Base-by-base conservation (phyloP, 2,888 invertebrate genomes). In the Phyllotreta cruciferae region DNA sequence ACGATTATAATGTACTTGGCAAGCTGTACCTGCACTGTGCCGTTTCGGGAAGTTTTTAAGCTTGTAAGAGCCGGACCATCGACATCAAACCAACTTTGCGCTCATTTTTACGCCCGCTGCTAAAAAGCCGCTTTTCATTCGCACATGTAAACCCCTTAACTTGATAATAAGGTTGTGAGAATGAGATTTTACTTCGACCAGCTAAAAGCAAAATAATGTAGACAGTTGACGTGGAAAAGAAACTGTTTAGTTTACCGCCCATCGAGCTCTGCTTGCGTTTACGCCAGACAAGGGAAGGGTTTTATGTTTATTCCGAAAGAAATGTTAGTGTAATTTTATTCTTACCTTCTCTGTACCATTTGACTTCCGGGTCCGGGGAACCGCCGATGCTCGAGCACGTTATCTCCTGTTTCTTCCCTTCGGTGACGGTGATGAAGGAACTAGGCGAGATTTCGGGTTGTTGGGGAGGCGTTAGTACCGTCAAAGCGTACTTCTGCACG, bases 311-410 rank as follows among this genome's bases (percentile, higher is more conserved):
- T 41, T 41, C 41, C 3, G 9, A 34, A 24, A 39, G 10, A 41
- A 50, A 44, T 45, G 8, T 14, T 10, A 8, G 24, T 4, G 24
- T 24, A 24, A 24, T 24, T 24, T 24, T 24, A 24, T 24, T 64
- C 79, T 78, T 70, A 82, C 82, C 82, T 77, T 92, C 90, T 70
- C 91, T 88, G 82, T 90, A 92, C 93, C 93, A 92, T 78, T 90
- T 90, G 80, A 94, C 91, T 73, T 87, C 86, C 4, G 96, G 96
- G 82, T 94, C 94, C 0, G 96, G 96, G 47, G 94, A 95, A 10
- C 96, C 96, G 0, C 95, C 96, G 50, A 87, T 84, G 75, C 92
- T 94, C 72, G 92, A 90, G 80, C 93, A 94, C 6, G 89, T 87
- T 49, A 94, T 83, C 74, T 92, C 90, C 71, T 91, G 85, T 63